Conservation (phyloP, 2,888 invertebrate species). For the Cremastinae sp. region DNA sequence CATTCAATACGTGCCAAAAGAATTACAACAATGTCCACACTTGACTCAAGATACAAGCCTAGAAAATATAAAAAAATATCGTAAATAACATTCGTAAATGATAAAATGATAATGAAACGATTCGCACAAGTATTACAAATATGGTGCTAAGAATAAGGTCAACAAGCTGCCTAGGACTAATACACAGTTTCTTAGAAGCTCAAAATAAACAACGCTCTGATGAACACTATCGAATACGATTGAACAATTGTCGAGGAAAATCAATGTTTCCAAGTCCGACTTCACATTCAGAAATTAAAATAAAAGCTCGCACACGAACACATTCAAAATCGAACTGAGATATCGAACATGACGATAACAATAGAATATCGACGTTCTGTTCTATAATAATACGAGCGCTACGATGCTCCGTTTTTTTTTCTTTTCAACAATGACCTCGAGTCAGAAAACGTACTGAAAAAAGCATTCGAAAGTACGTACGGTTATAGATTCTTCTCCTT, state of each 20-base stretch:
- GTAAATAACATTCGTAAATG: constrained; percentile 63
- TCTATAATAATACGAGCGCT: constrained; percentile 25
- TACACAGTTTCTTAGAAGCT: no score
- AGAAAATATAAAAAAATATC: constrained; percentile 67
- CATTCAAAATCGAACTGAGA: constrained; percentile 26
- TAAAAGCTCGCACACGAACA: constrained; percentile 44
- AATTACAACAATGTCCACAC: no score
- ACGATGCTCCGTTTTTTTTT: constrained; percentile 12
- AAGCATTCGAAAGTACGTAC: constrained; percentile 79
- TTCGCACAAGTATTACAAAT: constrained; percentile 50
- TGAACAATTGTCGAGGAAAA: no score
- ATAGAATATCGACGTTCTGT: constrained; percentile 29
- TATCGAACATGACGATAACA: constrained; percentile 25
- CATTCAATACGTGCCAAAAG: no score
- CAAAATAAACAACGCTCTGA: no score
- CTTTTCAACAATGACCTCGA: neutral
- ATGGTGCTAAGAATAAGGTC: constrained; percentile 63
- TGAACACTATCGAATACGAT: no score
- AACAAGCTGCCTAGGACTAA: constrained; percentile 41
- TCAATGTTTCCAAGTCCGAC: neutral
- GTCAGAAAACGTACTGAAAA: constrained; percentile 1
- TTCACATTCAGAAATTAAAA: constrained; percentile 57
- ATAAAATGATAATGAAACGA: no score
- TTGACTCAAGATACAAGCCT: constrained; percentile 68
- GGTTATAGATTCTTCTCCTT: constrained; percentile 83